These are phyloP conservation scores for Drosophila longiperda DNA, from an alignment of 2,888 invertebrate species.

Conservation along the genomic window DNA sequence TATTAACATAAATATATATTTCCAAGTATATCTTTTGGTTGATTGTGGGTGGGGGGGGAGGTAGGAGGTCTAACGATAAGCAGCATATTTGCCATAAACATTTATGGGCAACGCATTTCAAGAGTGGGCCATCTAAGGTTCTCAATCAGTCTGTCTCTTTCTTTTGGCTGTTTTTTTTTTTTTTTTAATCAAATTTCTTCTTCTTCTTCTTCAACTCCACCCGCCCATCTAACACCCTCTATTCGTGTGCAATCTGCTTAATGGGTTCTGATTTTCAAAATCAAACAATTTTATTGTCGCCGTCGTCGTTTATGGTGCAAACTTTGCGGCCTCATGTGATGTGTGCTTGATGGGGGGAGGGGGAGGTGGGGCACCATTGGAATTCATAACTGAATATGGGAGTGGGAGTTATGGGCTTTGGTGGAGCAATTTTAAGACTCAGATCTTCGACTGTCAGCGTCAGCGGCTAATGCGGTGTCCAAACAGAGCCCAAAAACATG, in stretches of 20 bases:
- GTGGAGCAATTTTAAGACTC: conserved; percentile 19
- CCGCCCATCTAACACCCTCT: background rate
- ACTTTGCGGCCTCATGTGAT: conserved; percentile 60
- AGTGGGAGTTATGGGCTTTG: background rate
- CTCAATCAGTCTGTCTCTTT: background rate
- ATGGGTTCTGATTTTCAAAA: conserved; percentile 73
- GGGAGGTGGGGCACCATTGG: conserved; percentile 4
- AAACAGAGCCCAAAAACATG: conserved; percentile 53
- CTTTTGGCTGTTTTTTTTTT: conserved; percentile 12
- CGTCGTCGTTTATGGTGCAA: conserved; percentile 54
- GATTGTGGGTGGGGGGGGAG: background rate
- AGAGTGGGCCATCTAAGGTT: conserved; percentile 10
- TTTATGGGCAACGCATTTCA: conserved; percentile 35
- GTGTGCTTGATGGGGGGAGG: conserved; percentile 35
- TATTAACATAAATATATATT: conserved; percentile 29
- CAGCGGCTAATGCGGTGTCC: conserved; percentile 52
- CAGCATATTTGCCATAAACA: conserved; percentile 59
- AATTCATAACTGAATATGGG: conserved; percentile 3
- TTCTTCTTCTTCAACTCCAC: too few relatives aligned
- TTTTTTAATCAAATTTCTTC: conserved; percentile 37
- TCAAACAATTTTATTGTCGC: conserved; percentile 76
- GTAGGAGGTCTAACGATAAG: conserved; percentile 45
- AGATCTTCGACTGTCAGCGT: conserved; percentile 29
- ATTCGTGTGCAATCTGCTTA: conserved; percentile 45
- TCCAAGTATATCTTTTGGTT: conserved; percentile 8